A percentile compares a stretch with the other conserved stretches of the same genome.
phyloP scores from a whole-genome alignment of 2,797 vertebrate genomes.

The Sebastes trivittatus region DNA sequence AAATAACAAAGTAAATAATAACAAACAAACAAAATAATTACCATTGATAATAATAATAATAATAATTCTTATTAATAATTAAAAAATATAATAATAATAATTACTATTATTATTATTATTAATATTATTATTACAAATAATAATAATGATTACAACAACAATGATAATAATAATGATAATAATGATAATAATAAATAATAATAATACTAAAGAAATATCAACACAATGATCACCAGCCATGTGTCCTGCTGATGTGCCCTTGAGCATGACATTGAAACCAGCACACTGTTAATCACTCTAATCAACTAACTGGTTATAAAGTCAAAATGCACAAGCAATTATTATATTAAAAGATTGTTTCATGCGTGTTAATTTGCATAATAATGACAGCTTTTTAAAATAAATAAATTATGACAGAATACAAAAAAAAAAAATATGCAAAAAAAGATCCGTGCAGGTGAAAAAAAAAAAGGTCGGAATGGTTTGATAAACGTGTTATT shows the following conservation, averaged over 20 bases:
- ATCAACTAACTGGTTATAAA: not conserved
- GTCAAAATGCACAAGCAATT: not conserved
- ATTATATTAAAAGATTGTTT: not conserved
- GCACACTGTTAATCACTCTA: not conserved
- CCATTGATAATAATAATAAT: too few species aligned
- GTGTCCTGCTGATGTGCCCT: slow-evolving; percentile 16
- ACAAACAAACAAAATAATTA: not conserved
- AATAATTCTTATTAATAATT: too few species aligned
- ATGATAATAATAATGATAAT: too few species aligned
- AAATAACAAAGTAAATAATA: not conserved
- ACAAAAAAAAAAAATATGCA: not conserved
- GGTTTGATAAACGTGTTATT: not conserved
- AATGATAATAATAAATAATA: too few species aligned
- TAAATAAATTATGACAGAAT: not conserved
- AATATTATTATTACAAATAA: not conserved
- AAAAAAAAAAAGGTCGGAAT: not conserved
- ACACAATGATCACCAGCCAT: not conserved
- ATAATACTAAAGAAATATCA: not conserved
- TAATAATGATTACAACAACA: too few species aligned
- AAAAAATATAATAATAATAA: too few species aligned
- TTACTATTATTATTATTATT: too few species aligned
- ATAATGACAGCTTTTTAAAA: not conserved
- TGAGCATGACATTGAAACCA: slow-evolving; percentile 24
- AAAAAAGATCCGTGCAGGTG: not conserved
- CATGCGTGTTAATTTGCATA: not conserved